Evolutionary conservation across 2,113 vertebrate species (phyloP).

Genomic region (Rynchops niger): DNA sequence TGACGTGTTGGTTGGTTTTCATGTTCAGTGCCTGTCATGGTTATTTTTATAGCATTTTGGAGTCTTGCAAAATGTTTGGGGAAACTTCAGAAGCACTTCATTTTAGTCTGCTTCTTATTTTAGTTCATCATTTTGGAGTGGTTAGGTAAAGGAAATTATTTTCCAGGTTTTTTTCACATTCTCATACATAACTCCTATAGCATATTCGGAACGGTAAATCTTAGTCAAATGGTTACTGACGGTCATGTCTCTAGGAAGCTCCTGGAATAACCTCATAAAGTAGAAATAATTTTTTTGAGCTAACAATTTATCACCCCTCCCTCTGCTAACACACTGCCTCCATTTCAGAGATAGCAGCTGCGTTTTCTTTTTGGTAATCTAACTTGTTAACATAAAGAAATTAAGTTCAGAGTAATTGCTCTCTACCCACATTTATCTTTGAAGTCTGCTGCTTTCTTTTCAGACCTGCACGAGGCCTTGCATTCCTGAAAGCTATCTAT

Average conservation of each 20-base stretch:
- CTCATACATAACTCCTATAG: background rate
- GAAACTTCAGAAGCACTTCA: background rate
- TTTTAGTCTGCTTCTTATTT: background rate
- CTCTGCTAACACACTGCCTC: background rate
- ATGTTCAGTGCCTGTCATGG: background rate
- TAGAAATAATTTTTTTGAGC: background rate
- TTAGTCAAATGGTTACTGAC: background rate
- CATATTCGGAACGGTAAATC: background rate
- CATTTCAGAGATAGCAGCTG: background rate
- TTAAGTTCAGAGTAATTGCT: background rate
- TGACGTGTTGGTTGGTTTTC: background rate
- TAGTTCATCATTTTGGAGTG: background rate
- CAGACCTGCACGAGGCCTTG: background rate
- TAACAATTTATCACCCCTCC: background rate
- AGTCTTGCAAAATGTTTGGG: background rate
- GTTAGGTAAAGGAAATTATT: background rate
- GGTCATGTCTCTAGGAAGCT: background rate
- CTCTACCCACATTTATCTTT: background rate
- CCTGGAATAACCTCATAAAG: background rate
- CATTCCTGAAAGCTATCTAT: background rate
- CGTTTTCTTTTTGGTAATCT: background rate
- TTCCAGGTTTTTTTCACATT: background rate
- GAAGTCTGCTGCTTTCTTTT: background rate
- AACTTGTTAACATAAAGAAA: background rate
- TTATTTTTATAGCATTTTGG: background rate